These are phyloP conservation scores for Micoletzkya japonica DNA, from an alignment of 2,888 invertebrate genomes.

Conservation along the genomic window DNA sequence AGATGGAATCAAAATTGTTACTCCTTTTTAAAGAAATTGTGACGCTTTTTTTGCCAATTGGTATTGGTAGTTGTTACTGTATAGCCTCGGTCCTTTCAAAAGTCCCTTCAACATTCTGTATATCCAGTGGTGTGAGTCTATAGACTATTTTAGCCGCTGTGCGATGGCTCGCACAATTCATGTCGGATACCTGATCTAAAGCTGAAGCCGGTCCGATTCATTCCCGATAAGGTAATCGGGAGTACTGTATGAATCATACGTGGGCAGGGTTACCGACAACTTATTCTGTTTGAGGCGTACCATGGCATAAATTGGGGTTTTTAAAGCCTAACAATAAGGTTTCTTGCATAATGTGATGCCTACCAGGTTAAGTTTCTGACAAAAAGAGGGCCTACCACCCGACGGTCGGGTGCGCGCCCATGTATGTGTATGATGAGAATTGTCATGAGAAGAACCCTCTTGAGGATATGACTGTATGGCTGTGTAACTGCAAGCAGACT, in stretches of 20 bases:
- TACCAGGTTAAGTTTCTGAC: too few species aligned
- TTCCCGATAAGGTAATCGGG: conserved; percentile 71
- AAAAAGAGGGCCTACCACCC: too few species aligned
- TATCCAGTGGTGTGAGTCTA: neutral
- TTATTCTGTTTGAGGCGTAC: neutral
- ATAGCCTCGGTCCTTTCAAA: too few species aligned
- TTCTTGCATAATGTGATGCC: too few species aligned
- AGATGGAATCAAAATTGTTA: neutral
- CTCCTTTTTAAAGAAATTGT: neutral
- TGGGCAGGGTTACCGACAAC: neutral
- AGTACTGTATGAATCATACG: neutral
- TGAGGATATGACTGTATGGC: conserved; percentile 83
- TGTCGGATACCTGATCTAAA: conserved; percentile 64
- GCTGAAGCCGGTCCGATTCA: conserved; percentile 80
- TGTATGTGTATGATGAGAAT: too few species aligned
- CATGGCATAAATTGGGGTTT: too few species aligned
- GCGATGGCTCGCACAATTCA: conserved; percentile 84
- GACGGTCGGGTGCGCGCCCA: too few species aligned
- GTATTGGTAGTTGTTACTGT: too few species aligned
- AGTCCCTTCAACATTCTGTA: too few species aligned
- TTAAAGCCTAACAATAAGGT: too few species aligned
- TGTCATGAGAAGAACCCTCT: conserved; percentile 66
- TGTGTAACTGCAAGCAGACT: conserved; percentile 96
- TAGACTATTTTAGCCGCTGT: conserved; percentile 81
- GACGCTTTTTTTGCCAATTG: conserved; percentile 23